Conservation (phyloP, 2,113 vertebrate genomes). For the Gambusia affinis region DNA sequence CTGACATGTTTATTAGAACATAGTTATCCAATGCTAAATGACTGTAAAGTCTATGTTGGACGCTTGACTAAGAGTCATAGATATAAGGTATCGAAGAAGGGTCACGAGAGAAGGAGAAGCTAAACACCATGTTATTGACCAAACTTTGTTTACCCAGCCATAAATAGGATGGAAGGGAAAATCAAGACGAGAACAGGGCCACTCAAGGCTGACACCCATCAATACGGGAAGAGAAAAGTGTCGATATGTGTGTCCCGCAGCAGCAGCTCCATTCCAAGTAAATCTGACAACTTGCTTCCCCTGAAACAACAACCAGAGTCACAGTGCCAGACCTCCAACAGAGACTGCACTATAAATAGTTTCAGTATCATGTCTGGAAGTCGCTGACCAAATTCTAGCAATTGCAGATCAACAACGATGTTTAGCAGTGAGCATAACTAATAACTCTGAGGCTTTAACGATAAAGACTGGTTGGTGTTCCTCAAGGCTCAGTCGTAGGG, state of each 20-base stretch:
- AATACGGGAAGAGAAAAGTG: not conserved
- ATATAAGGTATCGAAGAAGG: not conserved
- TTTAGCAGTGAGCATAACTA: too few species aligned
- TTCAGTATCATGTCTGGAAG: too few species aligned
- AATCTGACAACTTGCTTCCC: not conserved
- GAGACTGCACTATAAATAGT: too few species aligned
- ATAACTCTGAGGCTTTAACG: too few species aligned
- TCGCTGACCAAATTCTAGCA: too few species aligned
- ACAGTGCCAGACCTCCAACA: not conserved
- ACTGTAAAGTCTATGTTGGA: not conserved
- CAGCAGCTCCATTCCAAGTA: too few species aligned
- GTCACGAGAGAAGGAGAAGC: not conserved
- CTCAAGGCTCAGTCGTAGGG: too few species aligned
- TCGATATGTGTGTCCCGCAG: not conserved
- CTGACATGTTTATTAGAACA: too few species aligned
- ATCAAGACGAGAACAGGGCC: not conserved
- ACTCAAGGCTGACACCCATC: not conserved
- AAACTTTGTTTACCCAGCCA: not conserved
- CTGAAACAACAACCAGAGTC: not conserved
- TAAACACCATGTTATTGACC: not conserved
- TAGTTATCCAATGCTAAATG: too few species aligned
- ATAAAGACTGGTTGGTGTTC: too few species aligned
- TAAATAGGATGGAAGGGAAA: not conserved
- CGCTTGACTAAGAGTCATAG: not conserved
- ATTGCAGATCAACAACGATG: too few species aligned